These are phyloP conservation scores for Drosophila nannoptera DNA, from an alignment of 1,140 invertebrate genomes.

Conservation along the genomic window DNA sequence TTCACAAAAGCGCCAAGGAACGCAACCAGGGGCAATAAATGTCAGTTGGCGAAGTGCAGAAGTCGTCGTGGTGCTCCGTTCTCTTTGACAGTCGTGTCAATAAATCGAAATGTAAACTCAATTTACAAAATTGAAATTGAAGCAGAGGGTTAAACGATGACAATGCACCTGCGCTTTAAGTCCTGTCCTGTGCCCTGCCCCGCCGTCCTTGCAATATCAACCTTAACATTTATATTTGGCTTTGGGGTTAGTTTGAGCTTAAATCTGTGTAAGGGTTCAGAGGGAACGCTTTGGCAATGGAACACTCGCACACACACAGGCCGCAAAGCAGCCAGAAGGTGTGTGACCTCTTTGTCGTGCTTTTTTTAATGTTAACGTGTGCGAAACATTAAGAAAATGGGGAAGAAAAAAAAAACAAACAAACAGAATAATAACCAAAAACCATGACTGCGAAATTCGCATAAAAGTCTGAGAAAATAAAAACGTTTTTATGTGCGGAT, in stretches of 20 bases:
- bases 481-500: slow-evolving; percentile 60
- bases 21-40: slow-evolving; percentile 69
- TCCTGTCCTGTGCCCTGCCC: slow-evolving; percentile 25
- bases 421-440: slow-evolving; percentile 18
- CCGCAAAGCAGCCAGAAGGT: slow-evolving; percentile 41
- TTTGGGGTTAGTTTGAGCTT: slow-evolving; percentile 34
- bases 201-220: slow-evolving; percentile 2
- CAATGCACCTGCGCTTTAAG: slow-evolving; percentile 49
- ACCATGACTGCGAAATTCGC: slow-evolving; percentile 52
- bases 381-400: slow-evolving; percentile 69
- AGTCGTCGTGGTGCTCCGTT: slow-evolving; percentile 40
- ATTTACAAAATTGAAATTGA: slow-evolving; percentile 76
- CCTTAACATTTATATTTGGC: slow-evolving; percentile 1
- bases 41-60: slow-evolving; percentile 57
- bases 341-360: slow-evolving; percentile 62
- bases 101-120: slow-evolving; percentile 77
- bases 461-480: slow-evolving; percentile 63
- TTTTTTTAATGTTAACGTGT: slow-evolving; percentile 60
- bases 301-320: slow-evolving; percentile 7
- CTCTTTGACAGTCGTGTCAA: slow-evolving; percentile 55
- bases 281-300: slow-evolving; percentile 32
- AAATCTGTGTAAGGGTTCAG: slow-evolving; percentile 36
- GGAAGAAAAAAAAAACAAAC: slow-evolving; percentile 31
- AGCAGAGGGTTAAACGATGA: slow-evolving; percentile 65
- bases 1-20: slow-evolving; percentile 65